Evolutionary conservation across 2,113 vertebrate genomes (phyloP).

Genomic region (Barbus barbus): DNA sequence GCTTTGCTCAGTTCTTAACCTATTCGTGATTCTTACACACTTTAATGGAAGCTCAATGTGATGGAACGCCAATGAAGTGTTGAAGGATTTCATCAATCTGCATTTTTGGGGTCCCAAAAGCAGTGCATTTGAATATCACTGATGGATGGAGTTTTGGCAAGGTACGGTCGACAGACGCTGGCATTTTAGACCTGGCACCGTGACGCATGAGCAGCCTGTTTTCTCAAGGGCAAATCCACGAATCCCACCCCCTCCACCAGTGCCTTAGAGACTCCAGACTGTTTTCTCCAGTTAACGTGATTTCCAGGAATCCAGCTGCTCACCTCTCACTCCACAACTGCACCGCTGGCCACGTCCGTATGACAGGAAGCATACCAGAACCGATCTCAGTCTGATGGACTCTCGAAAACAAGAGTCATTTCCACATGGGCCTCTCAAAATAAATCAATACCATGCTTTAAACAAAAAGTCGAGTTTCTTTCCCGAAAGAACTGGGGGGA

Average conservation of each 20-base stretch:
- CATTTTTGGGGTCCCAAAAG: background rate
- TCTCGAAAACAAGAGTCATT: background rate
- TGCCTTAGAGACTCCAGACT: background rate
- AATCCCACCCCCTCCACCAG: background rate
- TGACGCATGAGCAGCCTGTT: background rate
- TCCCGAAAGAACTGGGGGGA: background rate
- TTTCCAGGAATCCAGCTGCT: slow-evolving; percentile 2
- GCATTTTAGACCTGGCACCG: slow-evolving; percentile 37
- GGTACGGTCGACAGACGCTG: slow-evolving; percentile 26
- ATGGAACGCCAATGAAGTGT: slow-evolving; percentile 8
- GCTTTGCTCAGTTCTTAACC: background rate
- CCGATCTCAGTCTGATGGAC: background rate
- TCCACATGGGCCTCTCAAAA: slow-evolving; percentile 23
- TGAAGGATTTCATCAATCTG: background rate
- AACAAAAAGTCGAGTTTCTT: slow-evolving; percentile 23
- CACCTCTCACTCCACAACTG: background rate
- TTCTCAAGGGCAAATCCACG: background rate
- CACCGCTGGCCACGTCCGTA: background rate
- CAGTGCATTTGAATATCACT: slow-evolving; percentile 19
- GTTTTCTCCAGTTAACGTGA: background rate
- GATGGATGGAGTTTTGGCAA: slow-evolving; percentile 10
- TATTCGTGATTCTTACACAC: background rate
- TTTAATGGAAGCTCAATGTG: slow-evolving; percentile 7
- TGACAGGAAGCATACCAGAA: slow-evolving; percentile 4
- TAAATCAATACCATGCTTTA: slow-evolving; percentile 38